A percentile compares a stretch with the other conserved stretches of the same genome.
phyloP scores from a whole-genome alignment of 2,797 vertebrate genomes.

The Danio choprae region DNA sequence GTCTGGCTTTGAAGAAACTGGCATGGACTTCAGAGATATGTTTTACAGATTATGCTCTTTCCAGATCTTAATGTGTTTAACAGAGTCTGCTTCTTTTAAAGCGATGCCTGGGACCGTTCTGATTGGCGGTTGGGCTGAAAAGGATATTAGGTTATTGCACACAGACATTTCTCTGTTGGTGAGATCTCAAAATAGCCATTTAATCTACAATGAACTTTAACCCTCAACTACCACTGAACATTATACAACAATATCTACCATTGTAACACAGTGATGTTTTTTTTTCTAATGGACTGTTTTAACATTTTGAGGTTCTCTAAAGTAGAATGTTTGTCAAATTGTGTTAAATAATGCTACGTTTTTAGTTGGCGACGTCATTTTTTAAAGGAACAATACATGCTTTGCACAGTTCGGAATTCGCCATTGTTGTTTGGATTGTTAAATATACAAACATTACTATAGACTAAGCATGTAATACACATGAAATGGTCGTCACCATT shows the following conservation, averaged over 20 bases:
- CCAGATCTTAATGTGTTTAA: conserved; percentile 46
- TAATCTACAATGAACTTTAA: not conserved
- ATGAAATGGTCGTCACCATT: too few relatives aligned
- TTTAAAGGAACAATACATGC: too few relatives aligned
- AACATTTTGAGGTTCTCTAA: not conserved
- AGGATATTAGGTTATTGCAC: conserved; percentile 45
- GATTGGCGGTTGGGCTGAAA: conserved; percentile 27
- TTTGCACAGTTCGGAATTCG: too few relatives aligned
- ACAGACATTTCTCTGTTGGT: conserved; percentile 46
- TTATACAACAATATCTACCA: too few relatives aligned
- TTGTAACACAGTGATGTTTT: not conserved
- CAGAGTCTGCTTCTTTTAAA: conserved; percentile 35
- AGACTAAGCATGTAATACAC: too few relatives aligned
- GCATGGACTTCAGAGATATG: conserved; percentile 27
- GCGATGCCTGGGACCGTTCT: conserved; percentile 4
- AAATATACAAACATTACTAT: too few relatives aligned
- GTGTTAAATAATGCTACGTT: too few relatives aligned
- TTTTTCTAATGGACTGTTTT: not conserved
- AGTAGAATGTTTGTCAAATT: not conserved
- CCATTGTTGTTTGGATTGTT: too few relatives aligned
- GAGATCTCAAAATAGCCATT: not conserved
- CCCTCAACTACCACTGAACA: too few relatives aligned
- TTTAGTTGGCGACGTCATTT: too few relatives aligned
- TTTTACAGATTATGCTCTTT: conserved; percentile 44
- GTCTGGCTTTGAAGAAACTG: conserved; percentile 17